Evolutionary conservation across 2,888 invertebrate species (phyloP), one percentile per base, ranked within the genome.

Genomic region (Calephelis perditalis): DNA sequence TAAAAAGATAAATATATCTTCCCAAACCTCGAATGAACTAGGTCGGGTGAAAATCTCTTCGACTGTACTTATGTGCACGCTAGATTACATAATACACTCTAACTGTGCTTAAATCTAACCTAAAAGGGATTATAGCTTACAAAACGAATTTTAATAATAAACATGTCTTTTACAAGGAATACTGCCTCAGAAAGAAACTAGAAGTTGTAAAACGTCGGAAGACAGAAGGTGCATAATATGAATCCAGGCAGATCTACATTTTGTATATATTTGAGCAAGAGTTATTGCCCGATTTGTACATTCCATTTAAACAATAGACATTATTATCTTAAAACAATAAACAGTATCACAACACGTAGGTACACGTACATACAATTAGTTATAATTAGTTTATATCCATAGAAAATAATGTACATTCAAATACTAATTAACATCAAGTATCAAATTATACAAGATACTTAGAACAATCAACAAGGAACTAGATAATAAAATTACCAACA

Each of bases 111-210:
- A 44, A 72, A 71, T 61, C 72, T 77, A 73, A 78, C 71, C 73
- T 69, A 78, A 76, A 68, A 68, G 71, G 67, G 71, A 70, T 75
- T 75, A 40, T 26, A 66, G 76, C 80, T 78, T 78, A 72, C 74
- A 71, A 75, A 71, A 74, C 74, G 71, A 73, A 73, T 71, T 75
- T 75, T 75, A 77, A 77, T 75, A 79, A 77, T 75, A 76, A 81
- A 82, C 78, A 86, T 90, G 89, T 90, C 89, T 90, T 89, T 90
- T 90, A 73, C 69, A 78, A 86, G 85, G 84, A 88, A 87, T 87
- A 85, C 80, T 83, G 85, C 81, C 84, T 81, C 83, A 81, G 83
- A 83, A 82, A 77, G 78, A 76, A 75, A 74, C 77, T 72, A 75
- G 64, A 65, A 63, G 66, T 69, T 70, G 70, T 71, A 76, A 75